Evolutionary conservation across 2,113 vertebrate genomes (phyloP).

Genomic region (Pomatorhinus ruficollis): DNA sequence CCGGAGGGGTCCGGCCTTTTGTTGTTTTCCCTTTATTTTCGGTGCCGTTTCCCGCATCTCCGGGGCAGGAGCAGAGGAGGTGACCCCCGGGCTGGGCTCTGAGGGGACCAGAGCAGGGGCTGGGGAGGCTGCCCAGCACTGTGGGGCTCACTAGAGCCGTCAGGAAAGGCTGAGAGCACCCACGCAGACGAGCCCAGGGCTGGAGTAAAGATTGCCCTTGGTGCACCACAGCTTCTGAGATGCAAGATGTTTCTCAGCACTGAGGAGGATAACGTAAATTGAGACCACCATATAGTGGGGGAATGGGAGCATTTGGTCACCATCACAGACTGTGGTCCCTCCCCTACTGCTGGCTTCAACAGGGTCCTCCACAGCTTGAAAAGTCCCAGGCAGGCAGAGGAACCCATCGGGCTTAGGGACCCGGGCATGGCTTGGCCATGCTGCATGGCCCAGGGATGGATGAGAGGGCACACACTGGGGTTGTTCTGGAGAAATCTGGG

Average conservation of each 20-base stretch:
- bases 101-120: rapidly evolving
- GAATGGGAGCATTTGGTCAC: not conserved
- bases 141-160: rapidly evolving
- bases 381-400: rapidly evolving
- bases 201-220: rapidly evolving
- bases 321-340: not conserved
- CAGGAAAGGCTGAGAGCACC: rapidly evolving
- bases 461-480: rapidly evolving
- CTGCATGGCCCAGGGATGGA: rapidly evolving
- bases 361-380: rapidly evolving
- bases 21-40: not conserved
- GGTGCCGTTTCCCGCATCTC: not conserved
- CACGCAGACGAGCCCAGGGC: rapidly evolving
- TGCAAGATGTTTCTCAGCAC: not conserved
- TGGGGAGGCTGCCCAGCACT: not conserved
- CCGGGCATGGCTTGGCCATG: rapidly evolving
- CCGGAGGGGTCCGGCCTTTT: not conserved
- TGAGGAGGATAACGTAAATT: not conserved
- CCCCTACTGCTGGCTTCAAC: rapidly evolving
- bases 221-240: not conserved
- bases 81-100: not conserved
- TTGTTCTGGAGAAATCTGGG: not conserved
- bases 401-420: rapidly evolving
- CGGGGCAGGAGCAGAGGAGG: not conserved
- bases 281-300: rapidly evolving